Percentiles rank a stretch among this genome's conserved stretches.
These are phyloP conservation scores for Ecliptopera silaceata DNA, from an alignment of 2,888 invertebrate genomes.

Conservation along the genomic window DNA sequence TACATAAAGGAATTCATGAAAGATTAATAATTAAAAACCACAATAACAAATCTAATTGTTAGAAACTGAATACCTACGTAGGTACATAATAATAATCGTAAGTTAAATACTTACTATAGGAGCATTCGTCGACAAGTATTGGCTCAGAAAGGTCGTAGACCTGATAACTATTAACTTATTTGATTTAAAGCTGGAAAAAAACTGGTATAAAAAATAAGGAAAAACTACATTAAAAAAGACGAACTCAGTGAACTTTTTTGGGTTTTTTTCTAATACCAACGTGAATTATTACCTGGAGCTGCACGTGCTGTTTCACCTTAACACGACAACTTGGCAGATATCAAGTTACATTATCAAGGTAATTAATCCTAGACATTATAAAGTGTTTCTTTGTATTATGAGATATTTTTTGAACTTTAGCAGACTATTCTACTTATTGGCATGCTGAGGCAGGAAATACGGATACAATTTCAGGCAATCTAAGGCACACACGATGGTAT, in stretches of 20 bases:
- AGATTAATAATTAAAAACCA: constrained; percentile 10
- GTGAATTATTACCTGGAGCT: too few relatives aligned
- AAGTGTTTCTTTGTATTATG: constrained; percentile 11
- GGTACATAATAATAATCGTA: constrained; percentile 3
- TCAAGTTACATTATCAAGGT: constrained; percentile 35
- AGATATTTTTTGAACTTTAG: too few relatives aligned
- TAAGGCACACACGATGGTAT: too few relatives aligned
- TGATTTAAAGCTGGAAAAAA: background rate
- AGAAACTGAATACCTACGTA: constrained; percentile 2
- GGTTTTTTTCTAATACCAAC: too few relatives aligned
- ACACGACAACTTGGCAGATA: constrained; percentile 4
- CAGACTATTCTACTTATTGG: too few relatives aligned
- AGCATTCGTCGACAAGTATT: constrained; percentile 8
- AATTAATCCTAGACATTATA: constrained; percentile 45
- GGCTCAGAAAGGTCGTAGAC: constrained; percentile 1
- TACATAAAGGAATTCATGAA: background rate
- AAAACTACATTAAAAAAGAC: background rate
- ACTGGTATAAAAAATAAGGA: background rate
- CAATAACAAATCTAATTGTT: constrained; percentile 28
- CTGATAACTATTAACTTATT: background rate
- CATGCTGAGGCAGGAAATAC: too few relatives aligned
- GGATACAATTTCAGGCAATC: too few relatives aligned
- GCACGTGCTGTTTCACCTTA: too few relatives aligned
- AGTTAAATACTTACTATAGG: constrained; percentile 6
- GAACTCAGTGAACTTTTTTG: background rate